Evolutionary conservation across 2,113 vertebrate species (phyloP).

Genomic region (Planiliza haematocheilus): DNA sequence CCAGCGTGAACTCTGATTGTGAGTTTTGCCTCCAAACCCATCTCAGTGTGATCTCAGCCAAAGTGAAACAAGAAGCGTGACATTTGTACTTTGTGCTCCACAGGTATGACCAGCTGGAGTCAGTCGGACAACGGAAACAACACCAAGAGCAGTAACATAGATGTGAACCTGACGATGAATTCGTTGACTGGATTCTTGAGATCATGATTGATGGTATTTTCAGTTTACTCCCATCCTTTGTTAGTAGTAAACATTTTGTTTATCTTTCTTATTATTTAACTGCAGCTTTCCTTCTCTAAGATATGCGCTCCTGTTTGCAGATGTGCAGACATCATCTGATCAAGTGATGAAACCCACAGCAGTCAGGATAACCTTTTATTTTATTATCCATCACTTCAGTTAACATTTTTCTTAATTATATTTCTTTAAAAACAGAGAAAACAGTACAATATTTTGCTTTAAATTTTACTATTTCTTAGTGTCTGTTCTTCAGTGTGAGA

Average conservation of each 20-base stretch:
- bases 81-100: neutral
- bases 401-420: too few relatives aligned
- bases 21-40: neutral
- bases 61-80: too few relatives aligned
- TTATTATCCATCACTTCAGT: neutral
- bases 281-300: neutral
- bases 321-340: neutral
- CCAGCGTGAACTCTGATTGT: neutral
- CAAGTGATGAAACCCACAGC: neutral
- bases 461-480: too few relatives aligned
- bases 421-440: too few relatives aligned
- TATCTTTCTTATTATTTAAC: accelerated
- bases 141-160: neutral
- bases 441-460: too few relatives aligned
- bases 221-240: too few relatives aligned
- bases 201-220: neutral
- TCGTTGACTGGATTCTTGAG: accelerated
- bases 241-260: too few relatives aligned
- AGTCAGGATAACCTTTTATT: conserved; percentile 5
- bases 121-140: neutral
- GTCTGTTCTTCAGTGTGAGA: too few relatives aligned
- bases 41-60: neutral
- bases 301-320: neutral
- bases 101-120: conserved; percentile 17
- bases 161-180: neutral